Evolutionary conservation across 92 coral and sea anemone genomes (phyloP), one percentile per base, ranked within the genome.

Genomic region (Galaxea fascicularis): DNA sequence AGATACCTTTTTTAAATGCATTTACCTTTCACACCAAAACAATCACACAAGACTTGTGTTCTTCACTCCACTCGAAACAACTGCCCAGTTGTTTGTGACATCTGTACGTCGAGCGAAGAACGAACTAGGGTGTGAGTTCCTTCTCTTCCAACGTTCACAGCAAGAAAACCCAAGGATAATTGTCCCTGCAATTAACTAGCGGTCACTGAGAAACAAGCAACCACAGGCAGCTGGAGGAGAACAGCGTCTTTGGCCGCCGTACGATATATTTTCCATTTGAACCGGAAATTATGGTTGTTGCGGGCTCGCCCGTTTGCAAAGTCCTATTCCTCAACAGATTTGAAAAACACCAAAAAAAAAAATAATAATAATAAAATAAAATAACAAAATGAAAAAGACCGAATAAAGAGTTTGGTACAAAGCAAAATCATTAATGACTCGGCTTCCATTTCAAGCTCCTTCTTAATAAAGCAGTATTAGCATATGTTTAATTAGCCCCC

Each of bases 81-180:
- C 41, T 35, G 41, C 2, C 6, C 6, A 35, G 41, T 35, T 35
- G 41, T 35, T 35, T 35, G 41, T 2, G 41, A 35, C 41, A 35
- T 35, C 41, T 35, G 41, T 35, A 35, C 41, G 6, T 6, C 6
- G 41, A 35, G 6, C 41, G 41, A 35, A 35, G 41, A 35, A 35
- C 41, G 6, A n/a, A n/a, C n/a, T 6, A 6, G 41, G 6, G 41
- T 35, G 4, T 26, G 18, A 45, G 21, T 52, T 17, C 45, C 26
- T 20, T 53, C 26, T 28, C 27, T 74, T 26, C 18, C 28, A 21
- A n/a, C 68, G 35, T 35, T 57, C 62, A 22, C 35, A 22, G 54
- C 52, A 22, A 59, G 46, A 58, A 76, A 64, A 76, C 31, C 58
- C 80, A 31, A 8, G 39, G 53, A 39, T 41, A 39, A 76, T 41